Evolutionary conservation across 1,140 invertebrate species (phyloP), one percentile per base, ranked within the genome.

Genomic region (Bombus vancouverensis): DNA sequence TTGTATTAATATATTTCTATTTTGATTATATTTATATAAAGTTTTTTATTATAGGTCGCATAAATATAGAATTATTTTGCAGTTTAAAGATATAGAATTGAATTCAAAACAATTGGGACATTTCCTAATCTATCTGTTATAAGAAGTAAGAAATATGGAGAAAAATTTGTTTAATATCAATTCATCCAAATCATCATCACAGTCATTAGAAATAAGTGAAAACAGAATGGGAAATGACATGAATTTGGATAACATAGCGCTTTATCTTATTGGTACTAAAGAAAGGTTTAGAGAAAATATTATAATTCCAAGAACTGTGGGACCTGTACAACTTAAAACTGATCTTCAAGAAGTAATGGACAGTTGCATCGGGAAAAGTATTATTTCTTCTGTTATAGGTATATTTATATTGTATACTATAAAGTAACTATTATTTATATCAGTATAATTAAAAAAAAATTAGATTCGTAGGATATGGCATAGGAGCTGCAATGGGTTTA

Each of bases 401-500:
- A 83, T 85, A 82, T 82, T 86, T 83, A 6, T 65, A 72, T 39
- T 85, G n/a, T 22, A n/a, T 13, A 0, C 5, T 74, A 42, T 65
- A 47, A 81, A 68, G 44, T 62, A 78, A 22, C n/a, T 53, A 77
- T 32, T 65, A 37, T 59, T 59, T 73, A 18, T 47, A 32, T 57
- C 1, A 8, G 10, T 37, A 12, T 71, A 57, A 85, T 34, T 81
- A 9, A n/a, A 72, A 37, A 37, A 70, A 57, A 34, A 44, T 76
- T 88, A 85, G 79, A 78, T 89, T 95, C 95, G 84, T 91, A 98
- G 99, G 99, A 74, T 99, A 98, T 96, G 99, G 97, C 78, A 95
- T 99, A 79, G 99, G 99, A 86, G 98, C 97, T 80, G 98, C 97
- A 6, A 97, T 99, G 91, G 99, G 99, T 88, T 95, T 99, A 65